Evolutionary conservation across 2,888 invertebrate genomes (phyloP), one percentile per base, ranked within the genome.

Genomic region (Tanypteryx hageni): DNA sequence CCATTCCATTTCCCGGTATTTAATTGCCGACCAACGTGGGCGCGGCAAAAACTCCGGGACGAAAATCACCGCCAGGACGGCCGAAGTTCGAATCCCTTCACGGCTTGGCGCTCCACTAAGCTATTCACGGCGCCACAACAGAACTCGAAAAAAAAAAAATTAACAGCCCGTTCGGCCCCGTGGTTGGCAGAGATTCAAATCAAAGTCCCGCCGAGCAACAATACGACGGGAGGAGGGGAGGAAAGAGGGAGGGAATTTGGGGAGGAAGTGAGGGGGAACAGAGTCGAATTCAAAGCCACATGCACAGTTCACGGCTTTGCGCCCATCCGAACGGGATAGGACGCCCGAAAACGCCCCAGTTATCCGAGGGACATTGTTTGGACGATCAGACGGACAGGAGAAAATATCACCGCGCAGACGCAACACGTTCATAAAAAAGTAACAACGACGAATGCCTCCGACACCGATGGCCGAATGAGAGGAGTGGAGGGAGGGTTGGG

Each of bases 21-120:
- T 44, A 44, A 44, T 44, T 44, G 44, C 44, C 44, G 44, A 5
- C 44, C 44, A 44, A 5, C 5, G 44, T 44, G 5, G 1, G 5
- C 44, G 44, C 44, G 44, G 44, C 5, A 44, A 3, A 3, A 3
- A 44, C 44, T 44, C 44, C 31, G 82, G 44, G 13, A 11, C 44
- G 82, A 82, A 31, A 82, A 44, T 82, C 44, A 16, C 82, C 31
- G 11, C 31, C 16, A 44, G 7, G 82, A 31, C 82, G 82, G 16
- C 82, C 82, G 11, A 44, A 44, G 82, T 82, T 82, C 82, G 82
- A 82, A 16, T 44, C 31, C 82, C 82, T 31, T 14, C 82, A n/a
- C 31, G 82, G 31, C n/a, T 82, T 44, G 7, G 16, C 44, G 9
- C 31, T 16, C 82, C 82, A 82, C 82, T 44, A 44, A 82, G 82